phyloP scores from a whole-genome alignment of 2,113 vertebrate species.

The Philantomba maxwellii region DNA sequence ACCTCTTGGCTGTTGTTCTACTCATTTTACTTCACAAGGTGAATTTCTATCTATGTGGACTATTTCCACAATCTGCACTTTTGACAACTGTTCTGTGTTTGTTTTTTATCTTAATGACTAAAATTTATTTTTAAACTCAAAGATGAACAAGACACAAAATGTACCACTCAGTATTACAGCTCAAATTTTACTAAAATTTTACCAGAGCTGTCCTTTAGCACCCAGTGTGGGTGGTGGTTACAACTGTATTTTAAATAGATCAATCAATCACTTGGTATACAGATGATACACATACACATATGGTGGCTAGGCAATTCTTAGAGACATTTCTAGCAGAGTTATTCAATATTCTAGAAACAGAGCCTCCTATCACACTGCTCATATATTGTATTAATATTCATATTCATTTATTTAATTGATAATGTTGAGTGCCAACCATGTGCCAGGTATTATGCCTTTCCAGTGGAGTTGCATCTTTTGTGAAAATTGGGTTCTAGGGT shows the following conservation, averaged over 20 bases:
- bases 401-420: background rate
- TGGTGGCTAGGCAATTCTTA: background rate
- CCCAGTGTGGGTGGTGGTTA: background rate
- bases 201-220: background rate
- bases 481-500: background rate
- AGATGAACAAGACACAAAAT: constrained; percentile 27
- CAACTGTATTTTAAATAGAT: background rate
- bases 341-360: background rate
- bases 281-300: background rate
- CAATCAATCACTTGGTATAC: too few relatives aligned
- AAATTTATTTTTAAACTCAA: constrained; percentile 2
- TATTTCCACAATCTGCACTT: background rate
- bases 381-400: background rate
- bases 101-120: background rate
- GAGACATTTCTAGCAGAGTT: background rate
- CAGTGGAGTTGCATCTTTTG: background rate
- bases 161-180: background rate
- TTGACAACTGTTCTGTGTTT: background rate
- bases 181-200: background rate
- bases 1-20: background rate
- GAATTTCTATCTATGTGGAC: background rate
- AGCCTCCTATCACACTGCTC: background rate
- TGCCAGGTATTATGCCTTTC: background rate
- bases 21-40: background rate
- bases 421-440: background rate